phyloP scores from a whole-genome alignment of 2,113 vertebrate species.

The Antigone vipio region DNA sequence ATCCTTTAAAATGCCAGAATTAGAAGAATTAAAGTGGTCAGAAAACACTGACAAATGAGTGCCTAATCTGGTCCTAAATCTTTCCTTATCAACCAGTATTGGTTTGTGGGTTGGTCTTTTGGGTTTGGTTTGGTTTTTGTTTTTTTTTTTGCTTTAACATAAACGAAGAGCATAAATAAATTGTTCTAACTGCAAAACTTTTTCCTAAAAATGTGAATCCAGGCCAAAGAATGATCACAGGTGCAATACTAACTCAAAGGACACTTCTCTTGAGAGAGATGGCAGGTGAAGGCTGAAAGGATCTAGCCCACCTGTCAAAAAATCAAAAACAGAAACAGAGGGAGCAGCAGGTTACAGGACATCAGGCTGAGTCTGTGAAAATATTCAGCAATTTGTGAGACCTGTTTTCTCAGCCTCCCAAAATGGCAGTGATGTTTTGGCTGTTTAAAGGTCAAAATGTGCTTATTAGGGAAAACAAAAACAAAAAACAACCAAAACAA shows the following conservation, averaged over 20 bases:
- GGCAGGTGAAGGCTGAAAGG: neutral
- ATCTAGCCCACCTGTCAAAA: neutral
- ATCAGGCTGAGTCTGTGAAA: neutral
- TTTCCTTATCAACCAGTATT: neutral
- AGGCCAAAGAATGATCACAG: neutral
- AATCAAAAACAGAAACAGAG: neutral
- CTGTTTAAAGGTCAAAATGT: neutral
- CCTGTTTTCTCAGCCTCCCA: neutral
- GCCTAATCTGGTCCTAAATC: neutral
- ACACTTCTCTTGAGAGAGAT: neutral
- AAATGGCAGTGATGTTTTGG: neutral
- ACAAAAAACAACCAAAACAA: too few relatives aligned
- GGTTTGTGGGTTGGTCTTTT: too few relatives aligned
- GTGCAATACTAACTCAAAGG: neutral
- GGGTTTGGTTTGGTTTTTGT: too few relatives aligned
- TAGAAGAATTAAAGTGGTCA: neutral
- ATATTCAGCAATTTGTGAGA: neutral
- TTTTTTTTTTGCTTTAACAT: neutral
- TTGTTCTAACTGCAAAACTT: neutral
- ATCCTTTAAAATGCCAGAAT: neutral
- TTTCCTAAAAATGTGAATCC: neutral
- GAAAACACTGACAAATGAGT: neutral
- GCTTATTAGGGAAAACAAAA: neutral
- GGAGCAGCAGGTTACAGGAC: neutral
- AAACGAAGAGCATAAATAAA: neutral